Evolutionary conservation across 2,113 vertebrate genomes (phyloP).

Genomic region (Ochotona princeps): DNA sequence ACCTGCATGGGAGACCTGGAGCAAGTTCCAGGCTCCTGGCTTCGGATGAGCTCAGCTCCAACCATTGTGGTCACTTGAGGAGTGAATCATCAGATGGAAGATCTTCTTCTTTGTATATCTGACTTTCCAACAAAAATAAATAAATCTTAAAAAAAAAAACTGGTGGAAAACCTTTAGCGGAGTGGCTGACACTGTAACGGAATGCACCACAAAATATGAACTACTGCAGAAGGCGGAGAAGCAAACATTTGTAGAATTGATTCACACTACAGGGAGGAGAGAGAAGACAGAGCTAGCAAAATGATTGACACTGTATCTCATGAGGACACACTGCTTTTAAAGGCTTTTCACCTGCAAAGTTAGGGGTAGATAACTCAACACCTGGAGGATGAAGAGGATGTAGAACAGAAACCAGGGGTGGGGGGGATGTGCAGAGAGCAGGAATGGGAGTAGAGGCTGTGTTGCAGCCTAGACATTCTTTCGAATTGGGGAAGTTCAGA

Average conservation of each 20-base stretch:
- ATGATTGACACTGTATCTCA: accelerated
- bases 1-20: no score
- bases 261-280: not conserved
- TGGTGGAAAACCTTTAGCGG: not conserved
- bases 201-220: not conserved
- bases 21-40: no score
- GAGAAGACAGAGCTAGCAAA: not conserved
- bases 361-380: not conserved
- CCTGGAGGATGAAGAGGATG: not conserved
- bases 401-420: not conserved
- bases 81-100: no score
- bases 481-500: not conserved
- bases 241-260: accelerated
- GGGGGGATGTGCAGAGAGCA: not conserved
- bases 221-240: not conserved
- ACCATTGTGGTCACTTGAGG: no score
- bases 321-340: not conserved
- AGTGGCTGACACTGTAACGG: not conserved
- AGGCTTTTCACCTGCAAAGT: not conserved
- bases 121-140: no score
- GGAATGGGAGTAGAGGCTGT: not conserved
- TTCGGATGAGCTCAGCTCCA: no score
- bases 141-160: no score
- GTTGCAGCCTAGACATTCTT: not conserved
- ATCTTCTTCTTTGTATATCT: no score